Base-by-base conservation (phyloP, 2,888 invertebrate genomes). In the Epinotia demarniana region DNA sequence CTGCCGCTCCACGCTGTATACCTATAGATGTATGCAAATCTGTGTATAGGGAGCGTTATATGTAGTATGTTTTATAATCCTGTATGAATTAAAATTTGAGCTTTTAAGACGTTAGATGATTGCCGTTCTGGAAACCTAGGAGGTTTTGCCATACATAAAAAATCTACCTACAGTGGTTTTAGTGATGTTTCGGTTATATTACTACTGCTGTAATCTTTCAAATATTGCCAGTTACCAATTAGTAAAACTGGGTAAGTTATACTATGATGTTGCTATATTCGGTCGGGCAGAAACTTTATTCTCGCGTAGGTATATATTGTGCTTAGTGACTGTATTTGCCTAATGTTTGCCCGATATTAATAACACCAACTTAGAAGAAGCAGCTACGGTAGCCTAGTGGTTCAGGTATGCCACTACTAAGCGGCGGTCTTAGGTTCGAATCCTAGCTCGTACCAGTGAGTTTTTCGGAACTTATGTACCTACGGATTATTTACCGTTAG, bases 1-100 rank as follows among this genome's bases (percentile, higher is more conserved):
- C 76, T 82, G 80, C 58, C 18, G 46, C 58, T 23, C 60, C 58
- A 58, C 39, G 39, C 60, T 39, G 58, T 68, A 69, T 71, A 6
- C 39, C 53, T 64, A 66, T 58, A 13, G 49, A 64, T 63, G 49
- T 73, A 27, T 61, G 57, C 39, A 58, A 43, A 43, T 57, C 19
- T 16, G 58, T 33, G 23, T 27, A 61, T 33, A 61, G 33, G n/a
- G 33, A 61, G 6, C 53, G 6, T 53, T 53, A 53, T 53, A 8
- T 9, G 9, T 6, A 16, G 6, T 53, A n/a, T n/a, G n/a, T 53
- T 57, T 57, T 23, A 19, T 53, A 53, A 13, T 57, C 19, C 12
- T 57, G 18, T n/a, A 57, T 19, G 8, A 19, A 57, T 57, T 57
- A 19, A 57, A 57, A 57, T 57, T 19, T 12, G 3, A 19, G 57